A percentile compares a stretch with the other conserved stretches of the same genome.
phyloP scores from a whole-genome alignment of 1,140 invertebrate species.

The Callitettix versicolor region DNA sequence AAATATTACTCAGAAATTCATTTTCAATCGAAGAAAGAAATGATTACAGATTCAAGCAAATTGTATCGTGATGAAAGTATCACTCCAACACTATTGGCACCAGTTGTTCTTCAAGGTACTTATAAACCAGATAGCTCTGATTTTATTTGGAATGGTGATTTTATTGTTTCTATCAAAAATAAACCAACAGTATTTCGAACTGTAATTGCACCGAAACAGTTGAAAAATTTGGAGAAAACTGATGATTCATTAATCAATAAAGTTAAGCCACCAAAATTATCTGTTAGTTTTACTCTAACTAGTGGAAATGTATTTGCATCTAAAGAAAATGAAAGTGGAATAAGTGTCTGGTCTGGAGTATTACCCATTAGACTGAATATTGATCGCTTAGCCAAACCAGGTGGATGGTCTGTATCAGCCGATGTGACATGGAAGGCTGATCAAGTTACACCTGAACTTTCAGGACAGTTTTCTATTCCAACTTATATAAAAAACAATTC shows the following conservation, averaged over 20 bases:
- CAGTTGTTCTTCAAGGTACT: constrained; percentile 10
- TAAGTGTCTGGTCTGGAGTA: constrained; percentile 7
- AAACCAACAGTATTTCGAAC: not conserved
- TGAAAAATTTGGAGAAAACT: constrained; percentile 1
- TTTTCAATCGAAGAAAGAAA: not conserved
- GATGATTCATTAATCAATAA: not conserved
- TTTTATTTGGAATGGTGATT: constrained; percentile 9
- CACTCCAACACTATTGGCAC: not conserved
- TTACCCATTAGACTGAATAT: constrained; percentile 12
- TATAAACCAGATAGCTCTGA: constrained; percentile 1
- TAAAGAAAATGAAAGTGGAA: constrained; percentile 3
- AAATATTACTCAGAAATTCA: constrained; percentile 2
- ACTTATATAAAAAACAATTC: not conserved
- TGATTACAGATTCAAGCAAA: not conserved
- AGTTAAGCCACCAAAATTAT: constrained; percentile 3
- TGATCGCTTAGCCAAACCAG: constrained; percentile 10
- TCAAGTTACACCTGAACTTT: not conserved
- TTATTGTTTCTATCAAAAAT: constrained; percentile 4
- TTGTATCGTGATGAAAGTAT: not conserved
- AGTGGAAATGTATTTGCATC: constrained; percentile 2
- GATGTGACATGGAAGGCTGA: constrained; percentile 3
- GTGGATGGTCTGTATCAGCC: constrained; percentile 1
- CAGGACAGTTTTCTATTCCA: constrained; percentile 8
- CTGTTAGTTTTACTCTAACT: not conserved
- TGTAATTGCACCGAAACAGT: not conserved